Conservation (phyloP, 2,797 vertebrate species). For the Hafferia zeledoni region DNA sequence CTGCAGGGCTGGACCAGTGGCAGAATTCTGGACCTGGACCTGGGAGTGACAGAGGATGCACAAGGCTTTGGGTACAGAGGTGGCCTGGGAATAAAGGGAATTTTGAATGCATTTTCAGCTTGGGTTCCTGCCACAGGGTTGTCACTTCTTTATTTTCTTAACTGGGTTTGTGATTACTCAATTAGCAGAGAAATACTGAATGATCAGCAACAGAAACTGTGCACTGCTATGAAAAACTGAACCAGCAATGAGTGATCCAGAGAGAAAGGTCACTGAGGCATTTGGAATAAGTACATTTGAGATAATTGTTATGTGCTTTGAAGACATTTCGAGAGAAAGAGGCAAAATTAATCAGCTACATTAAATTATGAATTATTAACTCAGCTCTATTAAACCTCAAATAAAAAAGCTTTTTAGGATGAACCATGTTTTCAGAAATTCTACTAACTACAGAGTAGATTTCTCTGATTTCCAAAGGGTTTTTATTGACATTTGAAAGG, state of each 20-base stretch:
- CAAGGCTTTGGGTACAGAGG: neutral
- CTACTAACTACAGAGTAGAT: neutral
- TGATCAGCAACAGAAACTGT: neutral
- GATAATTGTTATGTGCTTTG: slow-evolving; percentile 49
- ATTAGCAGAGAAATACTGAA: slow-evolving; percentile 9
- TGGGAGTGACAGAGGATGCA: neutral
- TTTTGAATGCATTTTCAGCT: neutral
- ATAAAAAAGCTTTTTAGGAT: slow-evolving; percentile 20
- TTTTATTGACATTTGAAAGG: neutral
- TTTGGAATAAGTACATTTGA: slow-evolving; percentile 43
- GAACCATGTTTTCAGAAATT: slow-evolving; percentile 4
- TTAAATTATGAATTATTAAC: slow-evolving; percentile 70
- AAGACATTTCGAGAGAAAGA: slow-evolving; percentile 37
- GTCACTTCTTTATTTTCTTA: neutral
- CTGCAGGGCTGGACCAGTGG: neutral
- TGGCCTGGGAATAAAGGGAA: neutral
- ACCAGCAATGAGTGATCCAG: slow-evolving; percentile 40
- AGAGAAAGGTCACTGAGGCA: slow-evolving; percentile 25
- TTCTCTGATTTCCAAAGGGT: neutral
- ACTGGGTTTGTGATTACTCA: neutral
- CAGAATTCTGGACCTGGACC: neutral
- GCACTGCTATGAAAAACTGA: neutral
- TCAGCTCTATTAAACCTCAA: slow-evolving; percentile 51
- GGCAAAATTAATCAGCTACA: slow-evolving; percentile 64
- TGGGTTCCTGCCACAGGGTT: neutral